Evolutionary conservation across 2,888 invertebrate genomes (phyloP), one percentile per base, ranked within the genome.

Genomic region (Eilema griseolum): DNA sequence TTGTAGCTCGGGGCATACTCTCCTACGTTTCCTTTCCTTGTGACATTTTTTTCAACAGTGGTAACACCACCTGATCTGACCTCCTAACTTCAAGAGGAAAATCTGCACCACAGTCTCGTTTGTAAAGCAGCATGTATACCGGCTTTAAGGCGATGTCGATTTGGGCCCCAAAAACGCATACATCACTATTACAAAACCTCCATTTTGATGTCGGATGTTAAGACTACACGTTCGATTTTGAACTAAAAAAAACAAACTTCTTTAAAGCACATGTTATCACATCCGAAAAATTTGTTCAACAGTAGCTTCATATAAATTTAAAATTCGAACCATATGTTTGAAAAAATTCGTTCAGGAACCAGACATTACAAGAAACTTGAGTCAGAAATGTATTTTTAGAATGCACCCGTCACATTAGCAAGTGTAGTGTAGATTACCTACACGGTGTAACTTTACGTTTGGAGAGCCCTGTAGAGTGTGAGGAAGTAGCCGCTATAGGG

Each of bases 401-500:
- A 63, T 64, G 59, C 70, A 74, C 41, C 59, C 46, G 75, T 79
- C 71, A 80, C 69, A 80, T 64, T 41, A 24, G 66, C 69, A 64
- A 56, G 33, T 63, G 64, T 74, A 56, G 31, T 62, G 64, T 74
- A 67, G 66, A 61, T 74, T 75, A 74, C 61, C 75, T 75, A 74
- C 78, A 76, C 69, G 68, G 76, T 79, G 75, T 87, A 79, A 85
- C 73, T 73, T 82, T 80, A 78, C 80, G 59, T 65, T 46, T 72
- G 67, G 74, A 82, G 89, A 89, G 88, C 83, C 87, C 89, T 68
- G 74, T 61, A 79, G 70, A 78, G 79, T 78, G 83, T 68, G 8
- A 81, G 81, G 82, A 80, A 84, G 77, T 76, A 81, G 71, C 72
- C 76, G 31, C 41, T 86, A 79, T 88, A 89, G 75, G 90, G 90